Evolutionary conservation across 2,888 invertebrate species (phyloP), one percentile per base, ranked within the genome.

Genomic region (Meiosimyza platycephala): DNA sequence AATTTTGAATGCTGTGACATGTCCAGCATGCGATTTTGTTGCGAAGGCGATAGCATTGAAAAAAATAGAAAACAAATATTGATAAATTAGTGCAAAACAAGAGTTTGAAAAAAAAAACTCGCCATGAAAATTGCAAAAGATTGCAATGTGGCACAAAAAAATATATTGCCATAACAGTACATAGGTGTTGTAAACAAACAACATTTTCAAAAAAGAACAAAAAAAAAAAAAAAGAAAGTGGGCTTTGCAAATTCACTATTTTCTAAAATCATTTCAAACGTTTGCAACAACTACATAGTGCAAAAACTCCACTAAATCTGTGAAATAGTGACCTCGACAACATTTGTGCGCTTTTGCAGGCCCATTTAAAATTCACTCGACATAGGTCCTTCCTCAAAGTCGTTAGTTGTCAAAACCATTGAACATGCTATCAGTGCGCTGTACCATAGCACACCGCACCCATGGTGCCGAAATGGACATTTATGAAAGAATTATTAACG

Each of bases 401-500:
- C 28, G 28, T 28, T 67, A 76, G 79, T 77, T 80, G 83, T 81
- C 81, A 80, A 71, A 79, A 77, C 76, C 81, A 80, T 69, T 80
- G 78, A 78, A 78, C 80, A 77, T 75, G 77, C 78, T 80, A 81
- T 81, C 82, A 78, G 78, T 79, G 78, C 52, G 6, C 47, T 47
- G 3, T 63, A 52, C 40, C 40, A 40, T 9, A 40, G 40, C 9
- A 9, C 40, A 40, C 40, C 40, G 40, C 40, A 40, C 40, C 40
- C 40, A 40, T 62, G 72, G 82, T 83, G 83, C 81, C 80, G 84
- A 84, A 83, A 84, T 80, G 81, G 81, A 83, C 84, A 83, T 84
- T 84, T 84, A 82, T 82, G 79, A 78, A 81, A 80, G 82, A 84
- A 82, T 83, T 83, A 84, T 84, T 80, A 81, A 81, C 81, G 80